Base-by-base conservation (phyloP, 2,888 invertebrate species). In the Lottia gigantea region DNA sequence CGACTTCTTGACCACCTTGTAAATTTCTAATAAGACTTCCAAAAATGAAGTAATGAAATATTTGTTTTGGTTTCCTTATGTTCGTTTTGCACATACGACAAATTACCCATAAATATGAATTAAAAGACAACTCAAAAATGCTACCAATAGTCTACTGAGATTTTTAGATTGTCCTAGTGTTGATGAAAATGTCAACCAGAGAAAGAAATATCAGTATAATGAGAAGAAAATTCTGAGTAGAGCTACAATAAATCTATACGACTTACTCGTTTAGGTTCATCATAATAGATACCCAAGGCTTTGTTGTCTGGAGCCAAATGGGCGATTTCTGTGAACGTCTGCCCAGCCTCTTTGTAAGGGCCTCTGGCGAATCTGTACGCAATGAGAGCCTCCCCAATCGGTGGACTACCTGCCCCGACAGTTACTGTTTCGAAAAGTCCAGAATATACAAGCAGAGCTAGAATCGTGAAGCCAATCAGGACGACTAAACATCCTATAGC, bases 261-360 rank as follows among this genome's bases (percentile, higher is more conserved):
- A 55, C 73, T 73, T 79, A 89, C 89, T 86, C 83, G 81, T 65
- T 86, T 80, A 0, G 89, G 89, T 74, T 89, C 87, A 74, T 90
- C 90, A 75, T 90, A 90, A 77, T 89, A 90, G 8, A 90, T 82
- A 4, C 90, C 90, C 65, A 90, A 76, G 23, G 83, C 82, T 71
- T 83, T 85, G 67, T 84, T 76, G 49, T 83, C 76, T 1, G 90
- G 89, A 3, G 85, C 84, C 40, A 89, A 73, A n/a, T 79, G 80
- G 49, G 83, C 80, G 1, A 86, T 84, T 81, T 90, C 89, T 1
- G 88, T 87, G 77, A 89, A 90, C 15, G 88, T 72, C 3, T 80
- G 78, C 7, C 89, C 89, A 64, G 85, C 82, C 66, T 89, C 83
- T 71, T 85, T 86, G 82, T 90, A 90, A 0, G 89, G 86, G 4